Evolutionary conservation across 2,797 vertebrate species (phyloP), one percentile per base, ranked within the genome.

Genomic region (Labeo calbasu): DNA sequence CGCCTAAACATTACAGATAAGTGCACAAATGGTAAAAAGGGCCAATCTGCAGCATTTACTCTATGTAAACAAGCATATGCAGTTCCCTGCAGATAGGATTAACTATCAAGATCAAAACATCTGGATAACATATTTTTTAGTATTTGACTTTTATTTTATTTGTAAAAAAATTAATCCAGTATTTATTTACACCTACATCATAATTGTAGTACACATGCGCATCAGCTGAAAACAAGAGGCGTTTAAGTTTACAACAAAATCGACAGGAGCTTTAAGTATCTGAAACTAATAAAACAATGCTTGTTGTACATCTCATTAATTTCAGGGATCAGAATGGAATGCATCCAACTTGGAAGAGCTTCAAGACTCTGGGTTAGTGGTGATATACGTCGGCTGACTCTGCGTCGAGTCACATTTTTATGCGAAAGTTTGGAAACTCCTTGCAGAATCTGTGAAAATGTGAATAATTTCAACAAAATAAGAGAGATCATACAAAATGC

Each of bases 321-420:
- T 84, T 75, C 94, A 99, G 98, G 98, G 98, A 55, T 99, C 98
- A 0, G 98, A 99, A 91, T 99, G 98, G 98, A 99, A 99, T 12
- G 98, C 98, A 9, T 99, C 98, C 90, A 99, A 99, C 92, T 94
- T 99, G 79, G 98, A 99, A 91, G 98, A 99, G 89, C 96, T 99
- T 86, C 96, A 96, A 91, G 96, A 96, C 82, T 93, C 96, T 0
- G 97, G 97, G 98, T 99, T 92, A 97, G 96, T 95, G 93, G 13
- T 6, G 21, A 77, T 28, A 72, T 40, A 17, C 23, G 78, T 77
- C 23, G 12, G 61, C 53, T 10, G 14, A 40, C 23, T 63, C 21
- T 72, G 43, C 0, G 9, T 25, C 43, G n/a, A 43, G 9, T 25
- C 59, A 51, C 32, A 36, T 4, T 36, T 5, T 36, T 36, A 36